Conservation (phyloP, 2,888 invertebrate species). For the Leptinotarsa rubiginosa region DNA sequence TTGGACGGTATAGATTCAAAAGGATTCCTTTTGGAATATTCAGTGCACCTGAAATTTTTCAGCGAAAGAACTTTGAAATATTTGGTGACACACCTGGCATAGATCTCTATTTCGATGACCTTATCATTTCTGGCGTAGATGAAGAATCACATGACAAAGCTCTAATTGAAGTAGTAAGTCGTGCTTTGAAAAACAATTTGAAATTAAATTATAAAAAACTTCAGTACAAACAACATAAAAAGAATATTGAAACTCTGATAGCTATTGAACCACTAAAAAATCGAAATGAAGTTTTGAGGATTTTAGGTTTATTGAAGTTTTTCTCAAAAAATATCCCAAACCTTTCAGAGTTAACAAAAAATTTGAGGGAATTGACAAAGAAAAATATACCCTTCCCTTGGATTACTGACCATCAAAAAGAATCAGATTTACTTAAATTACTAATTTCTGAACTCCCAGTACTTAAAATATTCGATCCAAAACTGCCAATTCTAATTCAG, state of each 20-base stretch:
- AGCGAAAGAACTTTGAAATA: slow-evolving; percentile 22
- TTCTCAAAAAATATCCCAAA: slow-evolving; percentile 47
- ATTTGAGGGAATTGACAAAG: slow-evolving; percentile 39
- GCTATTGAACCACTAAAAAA: slow-evolving; percentile 36
- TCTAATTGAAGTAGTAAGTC: slow-evolving; percentile 12
- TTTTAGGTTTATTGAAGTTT: slow-evolving; percentile 44
- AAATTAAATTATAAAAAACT: slow-evolving; percentile 27
- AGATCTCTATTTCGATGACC: slow-evolving; percentile 32
- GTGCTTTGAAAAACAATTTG: slow-evolving; percentile 21
- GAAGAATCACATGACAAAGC: slow-evolving; percentile 21
- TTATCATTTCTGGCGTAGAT: slow-evolving; percentile 20
- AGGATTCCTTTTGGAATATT: slow-evolving; percentile 26
- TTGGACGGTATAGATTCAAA: slow-evolving; percentile 33
- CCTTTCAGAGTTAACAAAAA: slow-evolving; percentile 33
- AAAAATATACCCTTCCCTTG: slow-evolving; percentile 38
- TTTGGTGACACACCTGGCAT: slow-evolving; percentile 27
- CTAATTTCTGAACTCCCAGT: slow-evolving; percentile 19
- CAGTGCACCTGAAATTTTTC: slow-evolving; percentile 28
- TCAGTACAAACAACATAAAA: slow-evolving; percentile 9
- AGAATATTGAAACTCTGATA: slow-evolving; percentile 39
- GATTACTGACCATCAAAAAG: slow-evolving; percentile 18
- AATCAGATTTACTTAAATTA: slow-evolving; percentile 21
- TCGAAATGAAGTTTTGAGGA: slow-evolving; percentile 38
- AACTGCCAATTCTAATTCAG: slow-evolving; percentile 35
- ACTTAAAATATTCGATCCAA: slow-evolving; percentile 42